phyloP scores from a whole-genome alignment of 1,140 invertebrate species.

The Drosophila mauritiana region DNA sequence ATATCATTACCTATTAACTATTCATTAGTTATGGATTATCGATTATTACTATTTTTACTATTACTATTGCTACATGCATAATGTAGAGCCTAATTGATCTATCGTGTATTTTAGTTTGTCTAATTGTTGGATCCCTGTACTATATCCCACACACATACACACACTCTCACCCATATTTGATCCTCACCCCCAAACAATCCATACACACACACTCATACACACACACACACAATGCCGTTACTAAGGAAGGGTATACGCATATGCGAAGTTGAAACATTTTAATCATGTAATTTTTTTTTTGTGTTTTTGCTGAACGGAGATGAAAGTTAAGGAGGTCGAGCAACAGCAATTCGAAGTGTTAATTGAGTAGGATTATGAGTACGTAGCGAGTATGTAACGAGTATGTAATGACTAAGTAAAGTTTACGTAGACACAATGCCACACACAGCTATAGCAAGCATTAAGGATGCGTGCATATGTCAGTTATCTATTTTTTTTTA shows the following conservation, averaged over 20 bases:
- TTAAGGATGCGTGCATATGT: conserved; percentile 53
- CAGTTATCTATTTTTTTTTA: conserved; percentile 57
- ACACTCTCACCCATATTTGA: conserved; percentile 2
- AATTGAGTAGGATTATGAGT: conserved; percentile 9
- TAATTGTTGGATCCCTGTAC: conserved; percentile 48
- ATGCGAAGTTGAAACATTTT: conserved; percentile 25
- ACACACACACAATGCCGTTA: conserved; percentile 16
- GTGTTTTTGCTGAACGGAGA: background rate
- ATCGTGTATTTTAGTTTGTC: conserved; percentile 49
- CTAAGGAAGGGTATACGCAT: conserved; percentile 20
- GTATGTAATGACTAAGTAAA: conserved; percentile 36
- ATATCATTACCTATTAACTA: conserved; percentile 50
- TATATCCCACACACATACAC: conserved; percentile 34
- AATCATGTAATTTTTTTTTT: conserved; percentile 14
- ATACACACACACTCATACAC: background rate
- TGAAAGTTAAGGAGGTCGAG: background rate
- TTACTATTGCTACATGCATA: conserved; percentile 71
- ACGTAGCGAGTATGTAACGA: conserved; percentile 23
- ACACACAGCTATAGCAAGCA: conserved; percentile 52
- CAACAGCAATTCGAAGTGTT: conserved; percentile 17
- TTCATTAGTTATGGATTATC: conserved; percentile 50
- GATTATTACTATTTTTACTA: conserved; percentile 52
- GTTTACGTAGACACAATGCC: conserved; percentile 56
- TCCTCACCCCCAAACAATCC: conserved; percentile 9
- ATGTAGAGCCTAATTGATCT: conserved; percentile 63